Conservation (phyloP, 1,140 invertebrate genomes). For the Coelopa frigida region DNA sequence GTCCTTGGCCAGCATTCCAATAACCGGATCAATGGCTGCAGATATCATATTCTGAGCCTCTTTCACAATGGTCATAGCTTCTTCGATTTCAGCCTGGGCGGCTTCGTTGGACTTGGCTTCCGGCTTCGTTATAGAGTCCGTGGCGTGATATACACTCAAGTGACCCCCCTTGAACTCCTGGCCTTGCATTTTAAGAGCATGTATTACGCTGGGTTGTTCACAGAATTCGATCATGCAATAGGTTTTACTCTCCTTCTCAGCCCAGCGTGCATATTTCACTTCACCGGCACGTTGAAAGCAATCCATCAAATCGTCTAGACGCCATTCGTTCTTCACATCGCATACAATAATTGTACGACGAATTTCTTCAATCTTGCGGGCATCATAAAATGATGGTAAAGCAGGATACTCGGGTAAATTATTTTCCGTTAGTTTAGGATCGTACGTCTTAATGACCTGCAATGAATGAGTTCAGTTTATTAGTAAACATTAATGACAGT, state of each 20-base stretch:
- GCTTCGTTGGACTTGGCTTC: conserved; percentile 92
- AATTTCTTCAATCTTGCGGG: conserved; percentile 92
- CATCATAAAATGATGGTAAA: conserved; percentile 82
- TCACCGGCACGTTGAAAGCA: conserved; percentile 83
- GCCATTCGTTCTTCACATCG: conserved; percentile 64
- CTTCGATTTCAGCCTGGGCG: conserved; percentile 90
- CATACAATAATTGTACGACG: conserved; percentile 78
- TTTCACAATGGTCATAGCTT: conserved; percentile 93
- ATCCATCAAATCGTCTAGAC: conserved; percentile 71
- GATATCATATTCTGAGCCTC: conserved; percentile 91
- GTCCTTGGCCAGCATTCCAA: conserved; percentile 75
- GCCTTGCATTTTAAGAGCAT: conserved; percentile 83
- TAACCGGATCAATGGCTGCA: conserved; percentile 84
- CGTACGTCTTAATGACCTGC: conserved; percentile 79
- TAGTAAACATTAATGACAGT: neutral
- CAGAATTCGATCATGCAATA: conserved; percentile 91
- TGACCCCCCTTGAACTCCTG: conserved; percentile 57
- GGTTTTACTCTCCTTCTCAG: conserved; percentile 67
- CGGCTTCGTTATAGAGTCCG: conserved; percentile 83
- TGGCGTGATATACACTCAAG: conserved; percentile 77
- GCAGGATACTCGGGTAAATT: conserved; percentile 88
- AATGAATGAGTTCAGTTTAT: neutral
- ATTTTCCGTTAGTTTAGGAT: conserved; percentile 77
- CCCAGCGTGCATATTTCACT: conserved; percentile 92
- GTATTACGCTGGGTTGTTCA: conserved; percentile 80